Evolutionary conservation across 2,113 vertebrate genomes (phyloP), one percentile per base, ranked within the genome.

Genomic region (Tichodroma muraria): DNA sequence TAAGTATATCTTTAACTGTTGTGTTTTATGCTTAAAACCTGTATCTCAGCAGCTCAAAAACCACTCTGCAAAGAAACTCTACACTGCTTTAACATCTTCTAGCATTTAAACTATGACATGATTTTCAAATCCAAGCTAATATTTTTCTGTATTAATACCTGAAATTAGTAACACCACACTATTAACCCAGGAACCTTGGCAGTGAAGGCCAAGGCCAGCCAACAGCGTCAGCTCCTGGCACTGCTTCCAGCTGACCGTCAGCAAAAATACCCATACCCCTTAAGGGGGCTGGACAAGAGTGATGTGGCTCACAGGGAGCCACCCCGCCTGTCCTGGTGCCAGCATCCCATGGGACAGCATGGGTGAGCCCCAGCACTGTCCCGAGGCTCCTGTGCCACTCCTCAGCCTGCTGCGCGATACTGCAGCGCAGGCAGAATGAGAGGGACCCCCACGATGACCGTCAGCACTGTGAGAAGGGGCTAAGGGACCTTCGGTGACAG

Each of bases 371-470:
- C 44, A 60, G 19, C 23, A 44, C 8, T 6, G 11, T 19, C 18
- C 28, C 3, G 11, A 24, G 35, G 21, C 45, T 49, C 42, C 73
- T 16, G 47, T 6, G 27, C 19, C 68, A 10, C 28, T 13, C 31
- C 3, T 11, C n/a, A 57, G 59, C 65, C 57, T 24, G 57, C 52
- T 25, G 25, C 77, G 27, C 0, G 0, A 6, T 9, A 31, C 33
- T 5, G 2, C 31, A 25, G 28, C 1, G 6, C 0, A n/a, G 15
- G 31, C 2, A 10, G 12, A 15, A 35, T 6, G 22, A 85, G n/a
- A 28, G 61, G 19, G 25, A 59, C 8, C 11, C 6, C 15, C 44
- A n/a, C 0, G 1, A 30, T 0, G 3, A 42, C 8, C 28, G 8
- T 7, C 8, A 52, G 54, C 27, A 21, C 37, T 23, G 9, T 27